These are phyloP conservation scores for Dicerorhinus sumatrensis DNA, from an alignment of 2,113 vertebrate genomes.

Conservation along the genomic window DNA sequence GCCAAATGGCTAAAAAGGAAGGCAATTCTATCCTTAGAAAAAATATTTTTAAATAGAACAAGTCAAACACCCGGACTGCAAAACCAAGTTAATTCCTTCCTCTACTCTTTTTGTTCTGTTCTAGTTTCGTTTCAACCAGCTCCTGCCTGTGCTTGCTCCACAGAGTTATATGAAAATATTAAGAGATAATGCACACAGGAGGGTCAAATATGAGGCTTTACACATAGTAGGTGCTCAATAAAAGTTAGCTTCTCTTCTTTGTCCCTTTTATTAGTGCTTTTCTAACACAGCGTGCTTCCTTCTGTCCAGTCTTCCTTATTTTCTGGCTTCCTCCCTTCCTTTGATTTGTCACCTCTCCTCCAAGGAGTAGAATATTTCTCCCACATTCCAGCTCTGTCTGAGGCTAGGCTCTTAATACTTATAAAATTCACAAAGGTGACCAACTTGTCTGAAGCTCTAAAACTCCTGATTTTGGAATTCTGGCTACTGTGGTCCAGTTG, in stretches of 20 bases:
- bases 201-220: not conserved
- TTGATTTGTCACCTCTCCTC: not conserved
- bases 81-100: not conserved
- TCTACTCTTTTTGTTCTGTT: not conserved
- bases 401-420: not conserved
- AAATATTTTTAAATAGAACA: not conserved
- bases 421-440: not conserved
- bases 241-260: not conserved
- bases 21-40: not conserved
- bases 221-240: not conserved
- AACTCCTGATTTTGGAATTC: not conserved
- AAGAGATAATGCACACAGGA: not conserved
- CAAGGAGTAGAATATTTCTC: not conserved
- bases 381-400: not conserved
- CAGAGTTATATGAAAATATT: not conserved
- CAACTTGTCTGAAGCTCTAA: not conserved
- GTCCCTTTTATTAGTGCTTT: not conserved
- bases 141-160: not conserved
- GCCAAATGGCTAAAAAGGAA: not conserved
- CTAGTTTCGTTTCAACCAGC: not conserved
- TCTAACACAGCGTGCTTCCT: not conserved
- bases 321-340: not conserved
- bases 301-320: not conserved
- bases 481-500: not conserved
- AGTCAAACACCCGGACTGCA: not conserved